Conservation (phyloP, 1,140 invertebrate genomes). For the Bombus terrestris region DNA sequence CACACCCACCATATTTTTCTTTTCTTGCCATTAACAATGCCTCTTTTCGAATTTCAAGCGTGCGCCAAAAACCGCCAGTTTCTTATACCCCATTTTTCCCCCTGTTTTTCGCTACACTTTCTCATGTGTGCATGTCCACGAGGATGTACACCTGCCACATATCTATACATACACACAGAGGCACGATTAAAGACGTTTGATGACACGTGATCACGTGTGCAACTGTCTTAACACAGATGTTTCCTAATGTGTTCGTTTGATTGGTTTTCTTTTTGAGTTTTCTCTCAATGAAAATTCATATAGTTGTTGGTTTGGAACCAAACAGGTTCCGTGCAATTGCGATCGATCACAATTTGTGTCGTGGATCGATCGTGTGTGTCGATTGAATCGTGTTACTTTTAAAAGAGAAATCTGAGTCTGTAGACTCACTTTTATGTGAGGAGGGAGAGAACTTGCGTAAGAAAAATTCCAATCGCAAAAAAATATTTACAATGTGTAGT, state of each 20-base stretch:
- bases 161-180: not conserved
- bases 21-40: conserved; percentile 16
- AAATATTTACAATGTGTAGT: not conserved
- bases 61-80: not conserved
- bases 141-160: not conserved
- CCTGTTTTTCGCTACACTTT: conserved; percentile 1
- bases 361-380: not conserved
- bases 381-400: not conserved
- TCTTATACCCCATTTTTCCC: not conserved
- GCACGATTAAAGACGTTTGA: not conserved
- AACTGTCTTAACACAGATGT: conserved; percentile 17
- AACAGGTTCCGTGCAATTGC: not conserved
- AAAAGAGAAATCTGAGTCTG: not conserved
- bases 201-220: conserved; percentile 1
- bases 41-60: conserved; percentile 1
- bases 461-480: not conserved
- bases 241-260: not conserved
- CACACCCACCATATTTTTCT: conserved; percentile 6
- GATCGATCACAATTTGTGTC: not conserved
- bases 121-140: not conserved
- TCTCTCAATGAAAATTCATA: not conserved
- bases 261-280: not conserved
- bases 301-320: not conserved
- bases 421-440: not conserved
- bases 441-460: not conserved